Evolutionary conservation across 2,888 invertebrate species (phyloP), one percentile per base, ranked within the genome.

Genomic region (Spilarctia lutea): DNA sequence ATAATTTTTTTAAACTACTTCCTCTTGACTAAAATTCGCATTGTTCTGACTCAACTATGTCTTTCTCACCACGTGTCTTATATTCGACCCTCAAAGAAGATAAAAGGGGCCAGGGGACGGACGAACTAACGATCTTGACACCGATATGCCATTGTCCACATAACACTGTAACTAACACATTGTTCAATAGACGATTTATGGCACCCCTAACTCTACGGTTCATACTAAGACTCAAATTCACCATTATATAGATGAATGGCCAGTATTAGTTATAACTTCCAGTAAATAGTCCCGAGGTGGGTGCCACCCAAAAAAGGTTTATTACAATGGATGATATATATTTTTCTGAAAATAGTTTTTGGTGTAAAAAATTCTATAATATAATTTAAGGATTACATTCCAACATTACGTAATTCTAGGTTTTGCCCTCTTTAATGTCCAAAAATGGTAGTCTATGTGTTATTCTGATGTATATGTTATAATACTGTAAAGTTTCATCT

Each of bases 41-140:
- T 78, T 81, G 76, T 82, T 71, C 72, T 74, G 75, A 77, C 81
- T 80, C 78, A 81, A 77, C 83, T 77, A 80, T 72, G 81, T 82
- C 81, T 86, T 82, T 86, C 85, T 81, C 83, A 84, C 86, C 85
- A 85, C 86, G 84, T 87, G 84, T 87, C 86, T 86, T 84, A 88
- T 86, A 87, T 89, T 89, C 84, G 89, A 85, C 87, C 91, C 86
- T 92, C 89, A 83, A 86, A 85, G 87, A 87, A 90, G 88, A 92
- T 91, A 92, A 92, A 91, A 88, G 85, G 83, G 81, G 72, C 80
- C 84, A 65, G 45, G 71, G 65, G 42, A 65, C 48, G 45, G 65
- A 63, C 82, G 79, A 74, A 80, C 83, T 85, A 88, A 86, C 87
- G 92, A 85, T 92, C 92, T 92, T 94, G 92, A 93, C 93, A 93